Conservation (phyloP, 2,113 vertebrate species). For the Tyrannus savana region DNA sequence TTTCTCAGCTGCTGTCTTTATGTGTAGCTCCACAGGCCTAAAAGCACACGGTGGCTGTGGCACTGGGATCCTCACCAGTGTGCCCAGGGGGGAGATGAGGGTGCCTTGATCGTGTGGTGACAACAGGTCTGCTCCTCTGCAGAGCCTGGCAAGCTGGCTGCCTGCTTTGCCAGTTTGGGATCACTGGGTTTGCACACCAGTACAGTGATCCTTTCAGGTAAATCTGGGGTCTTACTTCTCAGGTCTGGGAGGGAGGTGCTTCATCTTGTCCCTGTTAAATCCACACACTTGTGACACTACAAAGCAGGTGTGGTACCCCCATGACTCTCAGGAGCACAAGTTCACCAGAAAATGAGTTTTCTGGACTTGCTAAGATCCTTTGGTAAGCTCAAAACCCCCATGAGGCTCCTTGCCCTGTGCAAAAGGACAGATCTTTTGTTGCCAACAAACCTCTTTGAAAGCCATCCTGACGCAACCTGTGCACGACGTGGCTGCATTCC, state of each 20-base stretch:
- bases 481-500: rapidly evolving
- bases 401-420: not conserved
- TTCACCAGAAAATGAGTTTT: not conserved
- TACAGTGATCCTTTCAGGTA: not conserved
- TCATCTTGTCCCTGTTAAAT: not conserved
- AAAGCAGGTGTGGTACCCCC: not conserved
- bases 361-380: not conserved
- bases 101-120: rapidly evolving
- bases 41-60: not conserved
- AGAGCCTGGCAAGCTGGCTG: not conserved
- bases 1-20: not conserved
- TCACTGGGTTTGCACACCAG: not conserved
- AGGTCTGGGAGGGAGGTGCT: not conserved
- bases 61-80: not conserved
- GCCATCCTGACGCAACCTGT: rapidly evolving
- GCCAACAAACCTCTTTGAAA: not conserved
- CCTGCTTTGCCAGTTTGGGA: not conserved
- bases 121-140: not conserved
- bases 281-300: not conserved
- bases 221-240: not conserved
- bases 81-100: rapidly evolving
- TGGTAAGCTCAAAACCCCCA: not conserved
- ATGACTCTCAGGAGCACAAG: not conserved
- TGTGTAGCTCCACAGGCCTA: not conserved
- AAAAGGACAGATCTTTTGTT: not conserved